A percentile compares a stretch with the other conserved stretches of the same genome.
These are phyloP conservation scores for Encarsia formosa DNA, from an alignment of 2,888 invertebrate species.

Conservation along the genomic window DNA sequence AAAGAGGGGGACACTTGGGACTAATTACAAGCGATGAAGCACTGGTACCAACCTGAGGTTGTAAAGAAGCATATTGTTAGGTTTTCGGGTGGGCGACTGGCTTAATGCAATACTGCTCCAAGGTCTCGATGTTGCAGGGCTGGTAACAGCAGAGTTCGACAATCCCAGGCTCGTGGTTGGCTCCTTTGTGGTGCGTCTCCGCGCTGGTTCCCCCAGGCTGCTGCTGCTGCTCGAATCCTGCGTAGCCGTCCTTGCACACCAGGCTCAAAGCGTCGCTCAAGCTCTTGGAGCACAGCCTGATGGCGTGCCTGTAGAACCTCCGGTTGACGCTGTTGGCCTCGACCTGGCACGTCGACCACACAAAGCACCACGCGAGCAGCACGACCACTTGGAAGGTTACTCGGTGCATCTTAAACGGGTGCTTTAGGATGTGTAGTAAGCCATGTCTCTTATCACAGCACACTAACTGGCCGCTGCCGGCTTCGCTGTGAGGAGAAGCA, in stretches of 20 bases:
- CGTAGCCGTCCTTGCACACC: constrained; percentile 38
- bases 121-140: constrained; percentile 39
- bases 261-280: constrained; percentile 44
- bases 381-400: background rate
- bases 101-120: constrained; percentile 47
- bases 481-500: no score
- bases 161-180: no score
- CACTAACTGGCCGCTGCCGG: no score
- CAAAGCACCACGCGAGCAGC: background rate
- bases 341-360: background rate
- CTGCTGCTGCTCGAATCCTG: constrained; percentile 32
- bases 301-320: constrained; percentile 6
- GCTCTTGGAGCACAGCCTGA: constrained; percentile 41
- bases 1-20: no score
- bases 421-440: no score
- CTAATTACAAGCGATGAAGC: background rate
- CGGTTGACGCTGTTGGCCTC: constrained; percentile 9
- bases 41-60: no score
- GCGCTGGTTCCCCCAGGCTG: constrained; percentile 31
- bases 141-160: constrained; percentile 47
- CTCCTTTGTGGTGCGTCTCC: no score
- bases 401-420: no score
- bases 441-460: no score
- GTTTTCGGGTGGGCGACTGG: no score
- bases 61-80: no score